Base-by-base conservation (phyloP, 2,113 vertebrate genomes). In the Coptodon bakossiorum region DNA sequence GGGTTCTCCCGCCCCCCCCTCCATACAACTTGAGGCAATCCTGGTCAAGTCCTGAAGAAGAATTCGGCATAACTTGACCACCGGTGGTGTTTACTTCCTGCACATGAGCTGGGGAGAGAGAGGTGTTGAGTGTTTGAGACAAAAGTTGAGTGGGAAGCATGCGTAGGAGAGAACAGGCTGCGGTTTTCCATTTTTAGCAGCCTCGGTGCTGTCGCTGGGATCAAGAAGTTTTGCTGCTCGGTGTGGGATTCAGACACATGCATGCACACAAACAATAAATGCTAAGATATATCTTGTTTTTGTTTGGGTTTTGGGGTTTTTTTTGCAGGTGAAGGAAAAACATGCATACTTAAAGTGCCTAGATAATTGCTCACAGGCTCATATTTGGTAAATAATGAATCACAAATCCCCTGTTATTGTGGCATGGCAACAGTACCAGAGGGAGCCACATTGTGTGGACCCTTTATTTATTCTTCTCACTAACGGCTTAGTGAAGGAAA, bases 101-200 rank as follows among this genome's bases (percentile, higher is more conserved):
- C 90, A 91, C 66, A 83, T 27, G 63, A 93, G 91, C 80, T 12
- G 36, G 43, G 81, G 85, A 89, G 87, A 89, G 78, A 78, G 91
- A 93, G 85, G 91, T 85, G 86, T 78, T 87, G 92, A 91, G 90
- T 90, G 92, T 91, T 94, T 6, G 83, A 94, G 92, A 95, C 93
- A 92, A 94, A 94, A 94, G 91, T 90, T 89, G 93, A 94, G 96
- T 93, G 92, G 96, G 95, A 95, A 93, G 93, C 92, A 66, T 90
- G 92, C 89, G 92, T 93, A 93, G 94, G 94, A 92, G 92, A 92
- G 92, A 88, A 56, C 83, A 90, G 80, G 86, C 93, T 91, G 85
- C 93, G 86, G 91, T 38, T 91, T 94, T 94, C 93, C 95, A 95
- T 95, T 95, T 96, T 95, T 95, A 95, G 94, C 90, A 27, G 53